Percentiles rank a stretch among this genome's conserved stretches.
Conservation (phyloP, 1,140 invertebrate species). For the Micrasema longulum region DNA sequence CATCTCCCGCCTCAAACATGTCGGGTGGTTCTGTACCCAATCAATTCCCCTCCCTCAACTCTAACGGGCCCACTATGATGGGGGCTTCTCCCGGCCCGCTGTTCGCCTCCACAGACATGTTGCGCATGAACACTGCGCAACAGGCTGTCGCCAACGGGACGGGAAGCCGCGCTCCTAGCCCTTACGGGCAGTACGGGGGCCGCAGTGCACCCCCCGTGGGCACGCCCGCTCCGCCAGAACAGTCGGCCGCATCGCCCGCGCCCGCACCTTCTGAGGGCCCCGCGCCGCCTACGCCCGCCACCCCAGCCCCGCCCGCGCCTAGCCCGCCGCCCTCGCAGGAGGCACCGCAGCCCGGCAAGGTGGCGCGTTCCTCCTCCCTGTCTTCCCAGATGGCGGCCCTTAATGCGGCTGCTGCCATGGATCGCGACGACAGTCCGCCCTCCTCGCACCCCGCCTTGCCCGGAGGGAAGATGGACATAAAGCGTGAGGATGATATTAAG, state of each 20-base stretch:
- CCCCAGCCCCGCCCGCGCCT: constrained; percentile 63
- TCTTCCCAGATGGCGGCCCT: constrained; percentile 80
- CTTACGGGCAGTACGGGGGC: constrained; percentile 61
- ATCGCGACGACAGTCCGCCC: constrained; percentile 76
- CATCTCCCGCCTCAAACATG: constrained; percentile 63
- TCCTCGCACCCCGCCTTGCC: constrained; percentile 60
- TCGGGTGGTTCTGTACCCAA: constrained; percentile 68
- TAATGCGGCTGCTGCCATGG: constrained; percentile 73
- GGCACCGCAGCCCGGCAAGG: constrained; percentile 55
- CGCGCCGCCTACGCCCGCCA: constrained; percentile 65
- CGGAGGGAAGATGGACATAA: constrained; percentile 75
- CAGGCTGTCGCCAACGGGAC: constrained; percentile 47
- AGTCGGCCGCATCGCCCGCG: constrained; percentile 65
- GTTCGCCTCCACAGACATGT: constrained; percentile 64
- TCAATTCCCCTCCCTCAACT: constrained; percentile 66
- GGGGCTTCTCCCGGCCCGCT: constrained; percentile 68
- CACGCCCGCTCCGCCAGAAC: constrained; percentile 59
- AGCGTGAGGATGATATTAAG: constrained; percentile 75
- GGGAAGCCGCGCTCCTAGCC: constrained; percentile 57
- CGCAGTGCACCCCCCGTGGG: constrained; percentile 65
- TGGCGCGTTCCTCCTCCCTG: constrained; percentile 65
- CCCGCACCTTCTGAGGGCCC: constrained; percentile 61
- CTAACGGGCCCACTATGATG: constrained; percentile 67
- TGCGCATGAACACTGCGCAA: constrained; percentile 60
- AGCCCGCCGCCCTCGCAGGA: constrained; percentile 58